Conservation (phyloP, 2,888 invertebrate genomes). For the Caenorhabditis imperialis region DNA sequence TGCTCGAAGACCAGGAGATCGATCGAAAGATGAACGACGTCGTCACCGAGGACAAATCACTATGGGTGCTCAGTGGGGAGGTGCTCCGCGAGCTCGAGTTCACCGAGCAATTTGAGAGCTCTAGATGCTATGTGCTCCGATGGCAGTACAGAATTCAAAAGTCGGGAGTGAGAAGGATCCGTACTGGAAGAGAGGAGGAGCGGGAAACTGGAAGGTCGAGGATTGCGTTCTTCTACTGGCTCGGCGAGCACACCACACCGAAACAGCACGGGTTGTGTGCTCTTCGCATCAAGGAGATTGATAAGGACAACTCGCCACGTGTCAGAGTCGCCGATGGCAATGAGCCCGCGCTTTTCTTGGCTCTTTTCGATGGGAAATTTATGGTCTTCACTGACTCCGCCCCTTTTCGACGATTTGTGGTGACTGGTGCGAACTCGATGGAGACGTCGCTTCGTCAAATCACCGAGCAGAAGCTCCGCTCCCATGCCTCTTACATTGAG, state of each 20-base stretch:
- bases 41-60: conserved; percentile 62
- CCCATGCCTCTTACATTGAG: conserved; percentile 61
- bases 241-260: conserved; percentile 65
- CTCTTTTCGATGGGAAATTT: conserved; percentile 47
- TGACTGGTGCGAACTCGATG: conserved; percentile 46
- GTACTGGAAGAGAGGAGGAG: conserved; percentile 56
- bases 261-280: conserved; percentile 71
- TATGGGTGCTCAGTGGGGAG: conserved; percentile 66
- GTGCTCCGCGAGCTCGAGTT: conserved; percentile 53
- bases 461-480: conserved; percentile 39
- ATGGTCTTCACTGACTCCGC: conserved; percentile 15
- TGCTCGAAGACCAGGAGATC: conserved; percentile 63
- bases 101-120: conserved; percentile 54
- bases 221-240: conserved; percentile 73
- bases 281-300: conserved; percentile 69
- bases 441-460: conserved; percentile 57
- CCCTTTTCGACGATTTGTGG: conserved; percentile 28
- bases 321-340: conserved; percentile 47
- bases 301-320: conserved; percentile 64
- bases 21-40: conserved; percentile 61
- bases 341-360: conserved; percentile 47
- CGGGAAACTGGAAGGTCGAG: conserved; percentile 71
- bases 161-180: conserved; percentile 62
- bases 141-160: conserved; percentile 73
- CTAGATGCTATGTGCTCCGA: conserved; percentile 70